These are phyloP conservation scores for Troides oblongomaculatus DNA, from an alignment of 2,888 invertebrate species.

Conservation along the genomic window DNA sequence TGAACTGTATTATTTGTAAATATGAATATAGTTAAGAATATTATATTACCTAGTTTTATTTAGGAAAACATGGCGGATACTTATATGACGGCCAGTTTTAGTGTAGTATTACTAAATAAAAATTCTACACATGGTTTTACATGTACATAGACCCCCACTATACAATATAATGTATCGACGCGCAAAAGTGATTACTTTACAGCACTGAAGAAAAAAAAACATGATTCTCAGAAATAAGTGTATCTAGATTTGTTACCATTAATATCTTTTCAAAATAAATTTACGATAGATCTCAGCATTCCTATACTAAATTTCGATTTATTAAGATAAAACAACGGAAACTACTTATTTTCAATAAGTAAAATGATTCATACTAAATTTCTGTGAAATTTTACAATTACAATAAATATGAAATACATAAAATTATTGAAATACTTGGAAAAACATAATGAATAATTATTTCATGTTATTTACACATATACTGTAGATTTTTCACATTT, in stretches of 20 bases:
- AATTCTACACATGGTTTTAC: slow-evolving; percentile 79
- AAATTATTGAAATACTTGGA: background rate
- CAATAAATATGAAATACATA: background rate
- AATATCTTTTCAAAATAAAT: background rate
- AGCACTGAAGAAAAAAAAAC: background rate
- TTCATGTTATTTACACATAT: background rate
- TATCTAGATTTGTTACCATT: background rate
- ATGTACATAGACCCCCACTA: slow-evolving; percentile 73
- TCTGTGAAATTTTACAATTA: too few relatives aligned
- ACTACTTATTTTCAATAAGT: too few relatives aligned
- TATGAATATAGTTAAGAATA: slow-evolving; percentile 81
- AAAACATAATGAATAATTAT: background rate
- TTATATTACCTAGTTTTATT: slow-evolving; percentile 81
- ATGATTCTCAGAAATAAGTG: background rate
- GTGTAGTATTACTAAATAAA: slow-evolving; percentile 83
- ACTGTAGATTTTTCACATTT: slow-evolving; percentile 13
- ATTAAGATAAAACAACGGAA: too few relatives aligned
- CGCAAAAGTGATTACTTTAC: slow-evolving; percentile 42
- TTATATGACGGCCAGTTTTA: slow-evolving; percentile 86
- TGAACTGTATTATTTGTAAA: slow-evolving; percentile 83
- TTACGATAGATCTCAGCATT: too few relatives aligned
- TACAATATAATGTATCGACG: slow-evolving; percentile 54
- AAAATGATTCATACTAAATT: too few relatives aligned
- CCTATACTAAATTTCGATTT: too few relatives aligned
- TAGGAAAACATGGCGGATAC: slow-evolving; percentile 83